These are phyloP conservation scores for Callitettix versicolor DNA, from an alignment of 1,140 invertebrate genomes.

Conservation along the genomic window DNA sequence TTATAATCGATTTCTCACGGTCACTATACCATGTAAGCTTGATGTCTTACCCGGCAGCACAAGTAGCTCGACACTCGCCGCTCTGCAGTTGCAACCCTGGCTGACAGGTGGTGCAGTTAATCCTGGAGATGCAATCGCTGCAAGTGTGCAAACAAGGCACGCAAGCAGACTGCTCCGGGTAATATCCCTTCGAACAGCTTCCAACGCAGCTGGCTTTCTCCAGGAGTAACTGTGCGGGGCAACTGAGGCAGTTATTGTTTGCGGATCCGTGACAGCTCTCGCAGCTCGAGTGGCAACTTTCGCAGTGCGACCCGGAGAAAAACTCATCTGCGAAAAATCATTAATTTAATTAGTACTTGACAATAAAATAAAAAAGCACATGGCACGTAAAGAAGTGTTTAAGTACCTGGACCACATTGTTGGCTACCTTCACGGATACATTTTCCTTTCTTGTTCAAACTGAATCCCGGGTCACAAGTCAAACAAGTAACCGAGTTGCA, in stretches of 20 bases:
- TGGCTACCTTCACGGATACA: slow-evolving; percentile 54
- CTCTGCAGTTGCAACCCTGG: slow-evolving; percentile 59
- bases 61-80: slow-evolving; percentile 62
- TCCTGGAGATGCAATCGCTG: slow-evolving; percentile 56
- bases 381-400: slow-evolving; percentile 16
- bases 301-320: slow-evolving; percentile 14
- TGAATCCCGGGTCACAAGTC: slow-evolving; percentile 57
- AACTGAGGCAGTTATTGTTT: slow-evolving; percentile 32
- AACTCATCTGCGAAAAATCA: background rate
- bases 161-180: slow-evolving; percentile 37
- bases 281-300: slow-evolving; percentile 31
- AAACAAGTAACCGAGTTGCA: slow-evolving; percentile 55
- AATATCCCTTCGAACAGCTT: slow-evolving; percentile 30
- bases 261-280: slow-evolving; percentile 33
- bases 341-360: too few relatives aligned
- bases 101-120: slow-evolving; percentile 66
- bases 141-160: slow-evolving; percentile 68
- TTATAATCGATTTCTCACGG: too few relatives aligned
- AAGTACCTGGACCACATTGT: slow-evolving; percentile 49
- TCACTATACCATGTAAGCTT: too few relatives aligned
- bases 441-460: slow-evolving; percentile 54
- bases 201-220: slow-evolving; percentile 29
- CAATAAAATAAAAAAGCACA: too few relatives aligned
- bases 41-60: slow-evolving; percentile 36
- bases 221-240: slow-evolving; percentile 26